Conservation (phyloP, 2,797 vertebrate genomes). For the Melanogrammus aeglefinus region DNA sequence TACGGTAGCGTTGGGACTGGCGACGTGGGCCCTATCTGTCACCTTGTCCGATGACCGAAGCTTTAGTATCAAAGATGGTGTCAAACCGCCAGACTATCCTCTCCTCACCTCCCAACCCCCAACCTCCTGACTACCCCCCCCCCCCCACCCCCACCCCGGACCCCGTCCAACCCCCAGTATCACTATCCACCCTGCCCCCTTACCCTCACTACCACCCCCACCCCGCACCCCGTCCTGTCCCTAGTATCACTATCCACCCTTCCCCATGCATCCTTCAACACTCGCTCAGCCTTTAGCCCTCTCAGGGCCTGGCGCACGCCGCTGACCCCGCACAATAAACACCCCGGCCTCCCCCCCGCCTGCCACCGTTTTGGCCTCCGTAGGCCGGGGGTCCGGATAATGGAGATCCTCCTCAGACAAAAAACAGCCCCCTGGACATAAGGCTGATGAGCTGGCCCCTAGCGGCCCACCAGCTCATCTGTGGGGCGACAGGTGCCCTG, state of each 20-base stretch:
- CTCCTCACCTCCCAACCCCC: background rate
- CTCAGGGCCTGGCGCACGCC: conserved; percentile 1
- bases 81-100: conserved; percentile 38
- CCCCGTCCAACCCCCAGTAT: background rate
- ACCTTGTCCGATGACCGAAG: background rate
- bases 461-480: conserved; percentile 63
- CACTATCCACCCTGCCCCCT: background rate
- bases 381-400: conserved; percentile 43
- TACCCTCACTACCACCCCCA: background rate
- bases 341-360: conserved; percentile 10
- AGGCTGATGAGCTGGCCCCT: conserved; percentile 60
- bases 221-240: too few relatives aligned
- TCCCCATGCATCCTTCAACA: background rate
- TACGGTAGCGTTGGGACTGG: background rate
- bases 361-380: conserved; percentile 1
- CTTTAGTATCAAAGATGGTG: background rate
- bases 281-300: background rate
- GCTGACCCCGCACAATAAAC: conserved; percentile 44
- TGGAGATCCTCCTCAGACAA: conserved; percentile 40
- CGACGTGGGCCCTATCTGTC: background rate
- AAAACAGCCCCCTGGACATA: conserved; percentile 52
- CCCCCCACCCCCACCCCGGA: background rate
- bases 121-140: background rate
- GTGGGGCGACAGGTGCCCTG: conserved; percentile 69
- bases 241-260: background rate